Conservation (phyloP, 1,140 invertebrate genomes). For the Apis mellifera region DNA sequence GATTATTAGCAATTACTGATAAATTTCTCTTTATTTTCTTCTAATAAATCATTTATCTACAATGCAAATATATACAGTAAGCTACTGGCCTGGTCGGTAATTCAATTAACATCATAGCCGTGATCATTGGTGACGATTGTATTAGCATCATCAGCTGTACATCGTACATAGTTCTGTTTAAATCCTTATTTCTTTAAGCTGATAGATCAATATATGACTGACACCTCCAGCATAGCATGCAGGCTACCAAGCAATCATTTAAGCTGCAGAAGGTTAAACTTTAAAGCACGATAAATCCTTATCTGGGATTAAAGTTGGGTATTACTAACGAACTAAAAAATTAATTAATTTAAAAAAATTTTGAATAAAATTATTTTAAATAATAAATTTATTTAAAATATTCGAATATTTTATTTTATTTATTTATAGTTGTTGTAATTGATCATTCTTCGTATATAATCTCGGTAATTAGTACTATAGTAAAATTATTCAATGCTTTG, state of each 20-base stretch:
- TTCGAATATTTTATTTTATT: too few relatives aligned
- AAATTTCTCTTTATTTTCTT: neutral
- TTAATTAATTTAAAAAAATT: too few relatives aligned
- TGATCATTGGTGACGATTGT: constrained; percentile 37
- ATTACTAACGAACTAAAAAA: too few relatives aligned
- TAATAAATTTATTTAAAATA: too few relatives aligned
- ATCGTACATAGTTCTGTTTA: neutral
- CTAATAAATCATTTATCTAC: neutral
- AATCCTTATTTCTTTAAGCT: constrained; percentile 36
- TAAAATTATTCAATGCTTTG: too few relatives aligned
- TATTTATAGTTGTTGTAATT: too few relatives aligned
- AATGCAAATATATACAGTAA: constrained; percentile 1
- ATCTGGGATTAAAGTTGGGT: too few relatives aligned
- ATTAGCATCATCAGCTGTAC: constrained; percentile 20
- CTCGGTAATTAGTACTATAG: too few relatives aligned
- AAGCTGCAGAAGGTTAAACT: constrained; percentile 41
- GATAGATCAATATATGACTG: constrained; percentile 47
- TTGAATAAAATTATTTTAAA: too few relatives aligned
- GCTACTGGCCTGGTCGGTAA: constrained; percentile 11
- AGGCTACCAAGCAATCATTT: constrained; percentile 44
- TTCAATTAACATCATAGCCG: constrained; percentile 39
- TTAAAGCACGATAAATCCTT: constrained; percentile 53
- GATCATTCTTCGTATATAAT: too few relatives aligned
- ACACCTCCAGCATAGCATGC: constrained; percentile 40
- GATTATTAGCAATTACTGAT: constrained; percentile 21